These are phyloP conservation scores for Acleris literana DNA, from an alignment of 2,888 invertebrate species.

Conservation along the genomic window DNA sequence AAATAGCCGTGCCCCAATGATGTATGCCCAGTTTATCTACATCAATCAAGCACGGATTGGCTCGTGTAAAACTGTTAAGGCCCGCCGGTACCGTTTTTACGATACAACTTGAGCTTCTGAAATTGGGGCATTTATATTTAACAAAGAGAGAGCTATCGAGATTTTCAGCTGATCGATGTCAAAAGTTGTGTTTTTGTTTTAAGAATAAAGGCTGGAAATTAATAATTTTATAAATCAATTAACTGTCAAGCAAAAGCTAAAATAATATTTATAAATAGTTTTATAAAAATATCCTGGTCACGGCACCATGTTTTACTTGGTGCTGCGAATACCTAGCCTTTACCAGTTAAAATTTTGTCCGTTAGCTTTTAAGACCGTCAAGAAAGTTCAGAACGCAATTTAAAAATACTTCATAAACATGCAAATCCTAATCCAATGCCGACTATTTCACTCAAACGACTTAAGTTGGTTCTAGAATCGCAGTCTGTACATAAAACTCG, in stretches of 20 bases:
- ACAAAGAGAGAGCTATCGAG: constrained; percentile 6
- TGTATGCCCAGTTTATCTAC: constrained; percentile 59
- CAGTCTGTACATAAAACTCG: constrained; percentile 11
- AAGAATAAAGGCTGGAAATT: neutral
- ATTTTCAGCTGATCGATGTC: neutral
- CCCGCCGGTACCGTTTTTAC: constrained; percentile 26
- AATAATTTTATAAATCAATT: no score
- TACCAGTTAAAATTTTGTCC: no score
- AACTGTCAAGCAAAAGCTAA: no score
- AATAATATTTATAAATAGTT: no score
- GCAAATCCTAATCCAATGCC: constrained; percentile 6
- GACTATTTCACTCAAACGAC: constrained; percentile 12
- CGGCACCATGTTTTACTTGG: neutral
- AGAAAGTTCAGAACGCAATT: no score
- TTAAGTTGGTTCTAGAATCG: constrained; percentile 9
- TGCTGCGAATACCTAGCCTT: no score
- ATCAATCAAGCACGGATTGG: constrained; percentile 43
- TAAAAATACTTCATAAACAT: neutral
- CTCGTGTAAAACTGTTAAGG: constrained; percentile 48
- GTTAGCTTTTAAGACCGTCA: no score
- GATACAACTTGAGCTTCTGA: constrained; percentile 30
- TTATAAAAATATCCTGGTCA: neutral
- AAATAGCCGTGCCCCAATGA: constrained; percentile 62
- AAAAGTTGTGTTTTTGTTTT: neutral
- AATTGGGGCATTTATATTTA: constrained; percentile 39